phyloP scores from a whole-genome alignment of 1,140 invertebrate species.

The Orchesella cincta region DNA sequence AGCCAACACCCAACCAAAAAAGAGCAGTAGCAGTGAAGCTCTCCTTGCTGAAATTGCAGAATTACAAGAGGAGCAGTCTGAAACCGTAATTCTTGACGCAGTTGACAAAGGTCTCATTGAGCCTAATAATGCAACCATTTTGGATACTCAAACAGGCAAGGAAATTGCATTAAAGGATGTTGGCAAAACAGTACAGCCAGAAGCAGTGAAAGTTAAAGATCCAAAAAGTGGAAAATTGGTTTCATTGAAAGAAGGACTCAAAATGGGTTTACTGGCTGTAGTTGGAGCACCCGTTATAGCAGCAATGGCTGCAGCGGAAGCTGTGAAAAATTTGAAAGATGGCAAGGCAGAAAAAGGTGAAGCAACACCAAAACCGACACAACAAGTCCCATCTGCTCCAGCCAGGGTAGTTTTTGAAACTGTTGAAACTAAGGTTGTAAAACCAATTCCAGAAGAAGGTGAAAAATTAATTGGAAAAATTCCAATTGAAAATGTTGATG shows the following conservation, averaged over 20 bases:
- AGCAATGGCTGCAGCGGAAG: conserved; percentile 77
- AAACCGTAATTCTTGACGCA: conserved; percentile 63
- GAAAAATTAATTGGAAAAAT: too few relatives aligned
- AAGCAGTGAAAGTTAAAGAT: conserved; percentile 58
- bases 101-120: conserved; percentile 67
- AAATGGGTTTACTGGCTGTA: conserved; percentile 79
- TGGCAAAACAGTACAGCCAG: conserved; percentile 53
- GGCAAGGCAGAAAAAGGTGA: background rate
- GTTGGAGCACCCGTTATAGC: conserved; percentile 69
- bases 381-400: too few relatives aligned
- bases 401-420: too few relatives aligned
- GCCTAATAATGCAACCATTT: conserved; percentile 62
- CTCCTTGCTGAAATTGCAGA: too few relatives aligned
- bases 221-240: conserved; percentile 59
- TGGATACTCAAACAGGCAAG: conserved; percentile 64
- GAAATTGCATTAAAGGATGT: conserved; percentile 57
- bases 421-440: too few relatives aligned
- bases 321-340: conserved; percentile 65
- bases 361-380: too few relatives aligned
- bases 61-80: too few relatives aligned
- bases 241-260: conserved; percentile 72
- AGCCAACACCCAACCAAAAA: too few relatives aligned
- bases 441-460: too few relatives aligned
- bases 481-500: too few relatives aligned
- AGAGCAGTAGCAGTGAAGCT: too few relatives aligned